phyloP scores from a whole-genome alignment of 2,888 invertebrate genomes.

The Tetanocera ferruginea region DNA sequence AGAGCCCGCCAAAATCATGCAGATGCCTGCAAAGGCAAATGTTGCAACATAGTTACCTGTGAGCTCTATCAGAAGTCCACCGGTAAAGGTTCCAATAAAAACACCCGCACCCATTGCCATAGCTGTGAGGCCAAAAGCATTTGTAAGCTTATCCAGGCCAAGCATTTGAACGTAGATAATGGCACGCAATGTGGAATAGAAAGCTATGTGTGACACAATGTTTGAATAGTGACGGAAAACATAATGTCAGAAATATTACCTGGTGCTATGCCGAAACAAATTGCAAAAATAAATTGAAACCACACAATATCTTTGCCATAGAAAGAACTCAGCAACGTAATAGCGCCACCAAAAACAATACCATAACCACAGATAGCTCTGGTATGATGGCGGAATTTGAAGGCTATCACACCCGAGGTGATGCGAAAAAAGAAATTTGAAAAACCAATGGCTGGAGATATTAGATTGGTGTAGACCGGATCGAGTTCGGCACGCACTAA shows the following conservation, averaged over 20 bases:
- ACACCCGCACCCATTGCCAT: slow-evolving; percentile 83
- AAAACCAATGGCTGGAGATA: slow-evolving; percentile 75
- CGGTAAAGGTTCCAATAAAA: slow-evolving; percentile 74
- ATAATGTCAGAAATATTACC: slow-evolving; percentile 51
- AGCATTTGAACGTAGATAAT: slow-evolving; percentile 82
- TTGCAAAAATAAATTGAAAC: slow-evolving; percentile 60
- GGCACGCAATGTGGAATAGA: slow-evolving; percentile 81
- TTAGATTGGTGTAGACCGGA: slow-evolving; percentile 41
- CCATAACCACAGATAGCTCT: slow-evolving; percentile 59
- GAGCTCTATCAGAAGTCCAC: slow-evolving; percentile 59
- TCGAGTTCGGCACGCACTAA: slow-evolving; percentile 48
- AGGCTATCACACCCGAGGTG: slow-evolving; percentile 59
- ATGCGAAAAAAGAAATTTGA: slow-evolving; percentile 75
- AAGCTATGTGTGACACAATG: slow-evolving; percentile 72
- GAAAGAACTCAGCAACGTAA: slow-evolving; percentile 79
- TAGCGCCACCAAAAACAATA: slow-evolving; percentile 68
- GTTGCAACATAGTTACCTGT: slow-evolving; percentile 51
- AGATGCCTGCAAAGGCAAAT: slow-evolving; percentile 60
- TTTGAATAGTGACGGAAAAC: not conserved
- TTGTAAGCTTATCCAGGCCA: slow-evolving; percentile 82
- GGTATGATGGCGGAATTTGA: slow-evolving; percentile 52
- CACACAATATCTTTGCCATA: slow-evolving; percentile 62
- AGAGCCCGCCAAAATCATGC: slow-evolving; percentile 56
- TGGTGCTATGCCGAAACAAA: slow-evolving; percentile 60
- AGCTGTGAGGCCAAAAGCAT: slow-evolving; percentile 82